Percentiles rank a stretch among this genome's conserved stretches.
These are phyloP conservation scores for Saccostrea cuccullata DNA, from an alignment of 1,140 invertebrate species.

Conservation along the genomic window DNA sequence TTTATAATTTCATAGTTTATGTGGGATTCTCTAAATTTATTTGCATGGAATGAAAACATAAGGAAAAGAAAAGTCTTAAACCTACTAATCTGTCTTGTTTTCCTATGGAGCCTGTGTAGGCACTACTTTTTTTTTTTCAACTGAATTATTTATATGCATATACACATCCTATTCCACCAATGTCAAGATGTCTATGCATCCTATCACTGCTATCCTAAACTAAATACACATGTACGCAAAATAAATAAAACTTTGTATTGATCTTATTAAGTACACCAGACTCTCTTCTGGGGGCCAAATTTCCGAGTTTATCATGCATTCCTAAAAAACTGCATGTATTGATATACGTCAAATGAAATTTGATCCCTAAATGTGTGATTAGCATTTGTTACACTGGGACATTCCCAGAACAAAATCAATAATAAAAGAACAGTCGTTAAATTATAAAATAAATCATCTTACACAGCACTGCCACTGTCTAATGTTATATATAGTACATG, in stretches of 20 bases:
- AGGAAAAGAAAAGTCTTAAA: no score
- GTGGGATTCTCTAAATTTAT: no score
- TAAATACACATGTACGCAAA: constrained; percentile 8
- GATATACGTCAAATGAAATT: constrained; percentile 22
- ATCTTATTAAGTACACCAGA: constrained; percentile 15
- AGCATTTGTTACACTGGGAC: not conserved
- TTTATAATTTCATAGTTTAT: no score
- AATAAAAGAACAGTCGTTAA: not conserved
- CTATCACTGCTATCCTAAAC: not conserved
- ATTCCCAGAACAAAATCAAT: not conserved
- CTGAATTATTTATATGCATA: no score
- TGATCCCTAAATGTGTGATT: constrained; percentile 18
- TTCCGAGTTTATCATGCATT: not conserved
- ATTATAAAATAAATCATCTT: not conserved
- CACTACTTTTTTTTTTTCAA: no score
- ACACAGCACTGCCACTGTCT: not conserved
- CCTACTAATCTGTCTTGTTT: no score
- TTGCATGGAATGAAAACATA: no score
- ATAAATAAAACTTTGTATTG: not conserved
- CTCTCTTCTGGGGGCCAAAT: not conserved
- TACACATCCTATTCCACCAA: not conserved
- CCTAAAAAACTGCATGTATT: not conserved
- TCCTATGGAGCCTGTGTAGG: no score
- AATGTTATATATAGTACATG: no score
- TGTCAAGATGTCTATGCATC: constrained; percentile 8